Conservation (phyloP, 1,140 invertebrate species). For the Calephelis virginiensis region DNA sequence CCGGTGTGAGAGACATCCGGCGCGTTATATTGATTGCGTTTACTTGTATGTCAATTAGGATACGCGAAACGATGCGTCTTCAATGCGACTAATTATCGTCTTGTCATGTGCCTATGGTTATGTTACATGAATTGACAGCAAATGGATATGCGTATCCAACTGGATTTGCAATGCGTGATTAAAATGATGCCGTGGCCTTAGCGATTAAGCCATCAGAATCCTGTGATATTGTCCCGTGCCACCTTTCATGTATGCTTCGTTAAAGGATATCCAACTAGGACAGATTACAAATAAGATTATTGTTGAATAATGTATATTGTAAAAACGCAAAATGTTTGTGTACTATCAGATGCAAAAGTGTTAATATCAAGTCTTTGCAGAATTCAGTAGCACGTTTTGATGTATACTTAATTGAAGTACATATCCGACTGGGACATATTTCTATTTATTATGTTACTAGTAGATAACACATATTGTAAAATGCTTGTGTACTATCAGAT, state of each 20-base stretch:
- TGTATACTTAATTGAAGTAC: too few relatives aligned
- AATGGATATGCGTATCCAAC: conserved; percentile 50
- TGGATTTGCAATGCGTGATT: conserved; percentile 23
- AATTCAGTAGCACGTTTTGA: too few relatives aligned
- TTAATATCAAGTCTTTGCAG: too few relatives aligned
- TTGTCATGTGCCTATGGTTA: conserved; percentile 57
- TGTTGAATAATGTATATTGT: too few relatives aligned
- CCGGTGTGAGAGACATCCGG: conserved; percentile 49
- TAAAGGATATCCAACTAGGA: conserved; percentile 1
- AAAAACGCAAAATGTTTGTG: too few relatives aligned
- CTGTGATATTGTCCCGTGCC: conserved; percentile 1
- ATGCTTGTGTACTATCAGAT: too few relatives aligned
- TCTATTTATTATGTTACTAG: too few relatives aligned
- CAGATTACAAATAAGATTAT: not conserved
- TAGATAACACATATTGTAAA: too few relatives aligned
- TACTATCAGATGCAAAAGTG: too few relatives aligned
- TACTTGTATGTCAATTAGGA: conserved; percentile 74
- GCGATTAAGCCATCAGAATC: conserved; percentile 12
- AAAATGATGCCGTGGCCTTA: conserved; percentile 23
- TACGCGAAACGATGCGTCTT: conserved; percentile 68
- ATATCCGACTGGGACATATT: too few relatives aligned
- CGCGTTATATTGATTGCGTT: conserved; percentile 70
- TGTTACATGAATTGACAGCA: conserved; percentile 46
- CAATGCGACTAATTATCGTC: conserved; percentile 64
- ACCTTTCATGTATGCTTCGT: conserved; percentile 10